Evolutionary conservation across 1,140 invertebrate genomes (phyloP), one percentile per base, ranked within the genome.

Genomic region (Drosophila nannoptera): DNA sequence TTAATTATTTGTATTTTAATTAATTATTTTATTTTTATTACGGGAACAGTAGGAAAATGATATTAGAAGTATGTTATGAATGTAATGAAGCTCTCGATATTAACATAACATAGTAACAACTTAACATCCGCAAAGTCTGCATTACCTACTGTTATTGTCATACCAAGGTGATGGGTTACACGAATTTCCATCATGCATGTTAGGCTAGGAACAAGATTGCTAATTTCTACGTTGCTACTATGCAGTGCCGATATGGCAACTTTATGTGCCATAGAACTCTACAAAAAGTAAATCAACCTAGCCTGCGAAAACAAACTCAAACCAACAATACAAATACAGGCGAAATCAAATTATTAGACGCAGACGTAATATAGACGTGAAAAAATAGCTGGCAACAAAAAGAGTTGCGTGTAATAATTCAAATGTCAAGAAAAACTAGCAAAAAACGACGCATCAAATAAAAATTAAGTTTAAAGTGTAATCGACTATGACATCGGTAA

Each of bases 401-500:
- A 54, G 22, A 74, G 68, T 67, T 67, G 56, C 52, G 14, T 60
- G 49, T 49, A 33, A 42, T 54, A 59, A 60, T 40, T 55, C 78
- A 61, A 77, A 78, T 77, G 78, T 69, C 54, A 71, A 83, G 54
- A 75, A 69, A 69, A 58, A 43, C 33, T 12, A 52, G 29, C 5
- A 46, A 61, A 46, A 65, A 40, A 46, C 32, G 40, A 55, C 71
- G 50, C 46, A 54, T 66, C 50, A 54, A 77, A 69, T 66, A 56
- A 73, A 75, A 75, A 73, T 66, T 68, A 31, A 42, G 49, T 69
- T 65, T 49, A 35, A 59, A 45, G 59, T 58, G 54, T 40, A 22
- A 68, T 72, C 31, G 52, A 75, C 54, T 43, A 82, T 82, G 82
- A 70, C 70, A 67, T 77, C 81, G 48, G 77, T 81, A 43, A 75